Conservation (phyloP, 2,888 invertebrate species). For the Trimorus sp. region DNA sequence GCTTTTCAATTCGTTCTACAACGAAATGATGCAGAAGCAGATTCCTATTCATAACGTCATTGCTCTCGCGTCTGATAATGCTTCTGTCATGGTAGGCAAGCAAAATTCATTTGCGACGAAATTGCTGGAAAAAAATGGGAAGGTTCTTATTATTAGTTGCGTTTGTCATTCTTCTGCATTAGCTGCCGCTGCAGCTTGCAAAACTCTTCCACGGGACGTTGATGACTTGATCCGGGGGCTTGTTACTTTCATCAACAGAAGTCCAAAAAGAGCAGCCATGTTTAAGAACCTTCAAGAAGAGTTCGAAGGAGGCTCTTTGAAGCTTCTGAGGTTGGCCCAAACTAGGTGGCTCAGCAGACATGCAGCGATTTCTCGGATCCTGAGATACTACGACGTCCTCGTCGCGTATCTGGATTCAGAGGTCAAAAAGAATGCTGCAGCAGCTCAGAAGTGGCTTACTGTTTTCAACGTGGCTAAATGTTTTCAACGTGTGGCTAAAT, state of each 20-base stretch:
- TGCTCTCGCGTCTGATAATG: background rate
- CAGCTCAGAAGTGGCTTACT: too few species aligned
- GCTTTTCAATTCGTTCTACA: background rate
- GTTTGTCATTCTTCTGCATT: slow-evolving; percentile 23
- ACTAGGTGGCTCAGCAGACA: slow-evolving; percentile 31
- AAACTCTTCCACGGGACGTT: background rate
- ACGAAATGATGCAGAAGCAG: background rate
- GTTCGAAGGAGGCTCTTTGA: background rate
- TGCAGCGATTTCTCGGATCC: slow-evolving; percentile 9
- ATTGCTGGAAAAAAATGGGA: slow-evolving; percentile 7
- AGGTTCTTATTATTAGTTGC: slow-evolving; percentile 6
- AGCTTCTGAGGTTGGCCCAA: background rate
- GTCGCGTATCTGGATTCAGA: slow-evolving; percentile 12
- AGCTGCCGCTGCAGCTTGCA: slow-evolving; percentile 13
- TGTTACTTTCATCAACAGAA: background rate
- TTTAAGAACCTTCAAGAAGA: slow-evolving; percentile 15
- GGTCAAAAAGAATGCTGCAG: too few species aligned
- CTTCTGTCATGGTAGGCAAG: slow-evolving; percentile 10
- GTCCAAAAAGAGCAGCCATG: background rate
- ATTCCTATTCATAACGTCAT: slow-evolving; percentile 16
- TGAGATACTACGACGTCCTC: slow-evolving; percentile 2
- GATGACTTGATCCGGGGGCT: slow-evolving; percentile 7
- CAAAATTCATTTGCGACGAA: background rate
- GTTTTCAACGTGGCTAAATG: too few species aligned
- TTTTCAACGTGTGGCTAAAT: too few species aligned